phyloP scores from a whole-genome alignment of 2,113 vertebrate genomes.

The Mustela lutreola region DNA sequence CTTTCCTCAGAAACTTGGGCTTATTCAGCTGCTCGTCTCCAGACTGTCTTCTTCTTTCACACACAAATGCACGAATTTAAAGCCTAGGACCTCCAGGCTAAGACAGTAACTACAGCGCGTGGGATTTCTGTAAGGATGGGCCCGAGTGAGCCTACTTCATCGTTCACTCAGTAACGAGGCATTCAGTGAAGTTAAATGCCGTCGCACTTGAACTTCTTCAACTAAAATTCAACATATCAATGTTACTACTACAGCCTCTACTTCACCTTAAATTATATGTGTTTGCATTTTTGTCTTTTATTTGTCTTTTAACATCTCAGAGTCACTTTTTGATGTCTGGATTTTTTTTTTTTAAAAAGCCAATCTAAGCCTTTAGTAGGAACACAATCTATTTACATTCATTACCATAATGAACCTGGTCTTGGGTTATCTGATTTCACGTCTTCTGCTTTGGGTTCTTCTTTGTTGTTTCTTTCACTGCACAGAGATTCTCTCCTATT shows the following conservation, averaged over 20 bases:
- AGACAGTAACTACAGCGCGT: background rate
- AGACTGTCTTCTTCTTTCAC: background rate
- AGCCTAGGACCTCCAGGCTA: background rate
- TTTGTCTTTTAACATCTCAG: slow-evolving; percentile 24
- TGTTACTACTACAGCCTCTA: background rate
- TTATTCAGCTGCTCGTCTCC: background rate
- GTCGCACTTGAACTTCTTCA: background rate
- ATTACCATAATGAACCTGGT: background rate
- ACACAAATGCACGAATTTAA: background rate
- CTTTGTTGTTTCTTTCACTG: background rate
- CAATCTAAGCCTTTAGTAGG: background rate
- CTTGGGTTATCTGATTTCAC: background rate
- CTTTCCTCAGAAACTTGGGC: slow-evolving; percentile 26
- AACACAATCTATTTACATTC: slow-evolving; percentile 4
- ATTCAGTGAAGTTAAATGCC: slow-evolving; percentile 14
- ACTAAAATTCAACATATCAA: background rate
- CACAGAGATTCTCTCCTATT: background rate
- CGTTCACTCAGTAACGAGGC: background rate
- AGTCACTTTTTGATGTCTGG: background rate
- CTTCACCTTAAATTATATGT: background rate
- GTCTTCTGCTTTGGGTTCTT: background rate
- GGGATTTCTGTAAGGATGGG: background rate
- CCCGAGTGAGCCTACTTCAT: slow-evolving; percentile 3
- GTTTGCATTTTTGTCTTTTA: background rate
- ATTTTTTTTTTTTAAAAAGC: background rate